Evolutionary conservation across 2,797 vertebrate genomes (phyloP).

Genomic region (Alosa sapidissima): DNA sequence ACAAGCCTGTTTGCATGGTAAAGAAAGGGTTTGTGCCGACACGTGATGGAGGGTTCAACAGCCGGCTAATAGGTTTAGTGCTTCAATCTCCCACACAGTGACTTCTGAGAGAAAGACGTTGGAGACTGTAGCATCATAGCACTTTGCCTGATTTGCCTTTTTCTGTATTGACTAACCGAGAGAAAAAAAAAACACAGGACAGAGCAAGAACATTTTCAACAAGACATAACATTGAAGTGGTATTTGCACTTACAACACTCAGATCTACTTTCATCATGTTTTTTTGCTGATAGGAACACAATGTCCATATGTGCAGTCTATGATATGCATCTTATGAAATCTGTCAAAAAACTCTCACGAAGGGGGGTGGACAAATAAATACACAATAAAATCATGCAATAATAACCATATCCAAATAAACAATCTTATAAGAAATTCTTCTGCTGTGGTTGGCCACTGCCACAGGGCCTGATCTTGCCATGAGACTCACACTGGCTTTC

Average conservation of each 20-base stretch:
- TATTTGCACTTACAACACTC: neutral
- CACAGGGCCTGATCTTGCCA: neutral
- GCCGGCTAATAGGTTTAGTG: slow-evolving; percentile 62
- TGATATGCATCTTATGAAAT: neutral
- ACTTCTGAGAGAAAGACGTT: neutral
- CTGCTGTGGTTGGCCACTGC: neutral
- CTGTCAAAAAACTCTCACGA: too few relatives aligned
- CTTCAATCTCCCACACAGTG: slow-evolving; percentile 46
- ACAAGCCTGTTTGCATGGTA: slow-evolving; percentile 39
- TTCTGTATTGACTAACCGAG: neutral
- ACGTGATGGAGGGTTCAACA: slow-evolving; percentile 56
- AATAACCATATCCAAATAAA: neutral
- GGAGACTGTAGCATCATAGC: neutral
- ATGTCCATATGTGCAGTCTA: neutral
- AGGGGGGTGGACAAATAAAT: neutral
- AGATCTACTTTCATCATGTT: neutral
- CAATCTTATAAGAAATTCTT: neutral
- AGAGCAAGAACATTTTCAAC: neutral
- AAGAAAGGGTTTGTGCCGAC: slow-evolving; percentile 57
- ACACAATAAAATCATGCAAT: neutral
- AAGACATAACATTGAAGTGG: neutral
- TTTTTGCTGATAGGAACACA: neutral
- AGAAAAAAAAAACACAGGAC: neutral
- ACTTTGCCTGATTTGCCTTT: neutral
- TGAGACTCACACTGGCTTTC: neutral